A percentile compares a stretch with the other conserved stretches of the same genome.
phyloP scores from a whole-genome alignment of 2,797 vertebrate genomes.

The Crenuchus spilurus region DNA sequence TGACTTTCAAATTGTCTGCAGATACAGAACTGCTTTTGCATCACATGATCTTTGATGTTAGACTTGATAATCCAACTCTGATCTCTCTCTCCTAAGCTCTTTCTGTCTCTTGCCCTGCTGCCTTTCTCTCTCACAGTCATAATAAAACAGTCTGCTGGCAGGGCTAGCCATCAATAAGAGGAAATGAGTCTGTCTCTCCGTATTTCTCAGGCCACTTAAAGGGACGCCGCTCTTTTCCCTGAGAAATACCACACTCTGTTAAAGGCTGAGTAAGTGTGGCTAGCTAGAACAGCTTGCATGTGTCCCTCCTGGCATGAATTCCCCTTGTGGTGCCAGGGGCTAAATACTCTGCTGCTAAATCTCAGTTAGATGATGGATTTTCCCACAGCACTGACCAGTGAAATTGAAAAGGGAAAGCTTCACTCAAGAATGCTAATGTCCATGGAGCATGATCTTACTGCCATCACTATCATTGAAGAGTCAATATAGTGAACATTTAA shows the following conservation, averaged over 20 bases:
- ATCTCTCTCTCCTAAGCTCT: background rate
- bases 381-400: background rate
- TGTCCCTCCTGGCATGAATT: background rate
- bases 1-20: too few relatives aligned
- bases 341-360: background rate
- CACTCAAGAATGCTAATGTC: background rate
- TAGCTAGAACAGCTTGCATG: background rate
- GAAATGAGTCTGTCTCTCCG: constrained; percentile 54
- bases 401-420: background rate
- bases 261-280: constrained; percentile 32
- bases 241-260: constrained; percentile 61
- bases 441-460: background rate
- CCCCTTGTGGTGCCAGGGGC: background rate
- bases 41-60: background rate
- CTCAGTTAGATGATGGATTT: background rate
- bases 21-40: background rate
- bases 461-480: background rate
- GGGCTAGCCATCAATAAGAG: constrained; percentile 13
- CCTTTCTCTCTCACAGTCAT: constrained; percentile 36
- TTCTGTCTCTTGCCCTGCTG: constrained; percentile 1
- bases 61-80: background rate
- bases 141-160: constrained; percentile 59
- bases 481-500: constrained; percentile 24
- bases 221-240: constrained; percentile 52
- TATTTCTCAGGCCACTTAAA: constrained; percentile 57